phyloP scores from a whole-genome alignment of 2,113 vertebrate species.

The Sclerurus mexicanus region DNA sequence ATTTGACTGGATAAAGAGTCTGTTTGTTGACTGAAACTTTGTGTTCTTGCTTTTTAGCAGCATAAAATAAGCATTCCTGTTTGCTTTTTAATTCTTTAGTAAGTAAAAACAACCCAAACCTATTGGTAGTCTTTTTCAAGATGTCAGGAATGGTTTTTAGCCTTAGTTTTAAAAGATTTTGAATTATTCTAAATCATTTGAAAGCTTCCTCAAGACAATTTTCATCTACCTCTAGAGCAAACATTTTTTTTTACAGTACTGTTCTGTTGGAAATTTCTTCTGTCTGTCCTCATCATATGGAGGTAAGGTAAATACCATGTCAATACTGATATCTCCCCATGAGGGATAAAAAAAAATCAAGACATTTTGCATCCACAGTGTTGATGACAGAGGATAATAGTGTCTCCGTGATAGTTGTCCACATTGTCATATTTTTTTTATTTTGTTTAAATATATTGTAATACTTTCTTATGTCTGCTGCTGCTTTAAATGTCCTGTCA shows the following conservation, averaged over 20 bases:
- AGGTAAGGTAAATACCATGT: neutral
- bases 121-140: neutral
- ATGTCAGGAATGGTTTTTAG: neutral
- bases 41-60: neutral
- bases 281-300: neutral
- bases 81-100: neutral
- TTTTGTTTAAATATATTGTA: neutral
- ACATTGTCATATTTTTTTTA: neutral
- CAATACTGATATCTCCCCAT: neutral
- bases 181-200: neutral
- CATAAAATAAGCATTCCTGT: neutral
- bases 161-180: neutral
- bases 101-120: neutral
- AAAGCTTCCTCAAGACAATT: neutral
- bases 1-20: neutral
- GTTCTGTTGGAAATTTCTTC: neutral
- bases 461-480: neutral
- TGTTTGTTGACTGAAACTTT: neutral
- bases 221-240: neutral
- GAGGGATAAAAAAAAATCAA: neutral
- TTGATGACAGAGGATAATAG: neutral
- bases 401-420: neutral
- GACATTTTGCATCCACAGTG: neutral
- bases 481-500: conserved; percentile 29
- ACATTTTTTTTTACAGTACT: neutral